These are phyloP conservation scores for Coelopa frigida DNA, from an alignment of 1,140 invertebrate genomes.

Conservation along the genomic window DNA sequence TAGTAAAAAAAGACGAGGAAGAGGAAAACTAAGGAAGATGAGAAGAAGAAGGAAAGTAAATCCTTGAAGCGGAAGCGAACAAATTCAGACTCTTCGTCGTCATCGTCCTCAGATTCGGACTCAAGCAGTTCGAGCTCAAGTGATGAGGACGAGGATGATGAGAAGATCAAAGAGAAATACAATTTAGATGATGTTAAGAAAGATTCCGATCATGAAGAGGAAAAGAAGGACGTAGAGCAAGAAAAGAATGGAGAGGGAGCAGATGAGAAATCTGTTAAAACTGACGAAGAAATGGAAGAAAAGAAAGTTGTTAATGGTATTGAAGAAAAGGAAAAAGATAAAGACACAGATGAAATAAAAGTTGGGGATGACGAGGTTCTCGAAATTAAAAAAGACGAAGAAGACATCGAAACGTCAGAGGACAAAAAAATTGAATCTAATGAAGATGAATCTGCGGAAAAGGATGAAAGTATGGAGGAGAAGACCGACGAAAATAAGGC, in stretches of 20 bases:
- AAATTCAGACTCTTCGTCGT: conserved; percentile 40
- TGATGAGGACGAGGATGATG: conserved; percentile 37
- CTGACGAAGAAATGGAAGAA: conserved; percentile 14
- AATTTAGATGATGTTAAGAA: conserved; percentile 37
- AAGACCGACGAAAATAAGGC: background rate
- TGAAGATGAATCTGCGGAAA: background rate
- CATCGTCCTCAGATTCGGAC: conserved; percentile 35
- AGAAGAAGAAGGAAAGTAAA: conserved; percentile 37
- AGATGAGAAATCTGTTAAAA: conserved; percentile 9
- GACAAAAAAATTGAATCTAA: no score
- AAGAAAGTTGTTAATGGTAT: conserved; percentile 11
- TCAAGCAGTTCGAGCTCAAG: conserved; percentile 33
- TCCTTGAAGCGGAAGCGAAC: conserved; percentile 43
- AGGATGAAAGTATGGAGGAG: conserved; percentile 4
- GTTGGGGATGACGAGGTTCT: background rate
- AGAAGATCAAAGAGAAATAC: conserved; percentile 42
- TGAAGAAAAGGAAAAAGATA: conserved; percentile 15
- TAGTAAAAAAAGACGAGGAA: conserved; percentile 13
- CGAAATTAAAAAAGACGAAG: no score
- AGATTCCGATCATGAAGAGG: conserved; percentile 39
- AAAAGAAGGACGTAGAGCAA: conserved; percentile 20
- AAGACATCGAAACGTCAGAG: conserved; percentile 5
- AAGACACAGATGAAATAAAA: conserved; percentile 1
- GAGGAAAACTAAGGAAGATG: conserved; percentile 30
- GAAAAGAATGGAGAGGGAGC: conserved; percentile 11